Evolutionary conservation across 2,797 vertebrate genomes (phyloP).

Genomic region (Tapera naevia): DNA sequence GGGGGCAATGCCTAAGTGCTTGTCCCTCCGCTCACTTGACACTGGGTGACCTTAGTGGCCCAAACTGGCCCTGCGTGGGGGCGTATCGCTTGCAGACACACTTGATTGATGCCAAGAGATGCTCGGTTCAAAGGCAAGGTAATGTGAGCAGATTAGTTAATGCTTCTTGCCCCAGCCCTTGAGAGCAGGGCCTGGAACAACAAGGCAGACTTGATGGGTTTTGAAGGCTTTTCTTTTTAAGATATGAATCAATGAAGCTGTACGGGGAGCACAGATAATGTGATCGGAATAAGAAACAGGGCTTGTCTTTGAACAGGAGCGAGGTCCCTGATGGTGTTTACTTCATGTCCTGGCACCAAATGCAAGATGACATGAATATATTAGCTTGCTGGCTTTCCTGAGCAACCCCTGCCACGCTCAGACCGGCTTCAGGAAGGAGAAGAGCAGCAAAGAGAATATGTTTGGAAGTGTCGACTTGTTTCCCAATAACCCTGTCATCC

Average conservation of each 20-base stretch:
- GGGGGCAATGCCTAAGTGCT: not conserved
- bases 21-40: not conserved
- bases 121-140: constrained; percentile 48
- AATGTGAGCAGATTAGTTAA: constrained; percentile 62
- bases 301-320: constrained; percentile 59
- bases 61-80: accelerated
- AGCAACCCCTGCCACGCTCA: constrained; percentile 27
- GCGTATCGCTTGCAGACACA: not conserved
- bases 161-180: constrained; percentile 52
- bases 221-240: constrained; percentile 67
- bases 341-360: constrained; percentile 60
- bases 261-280: constrained; percentile 52
- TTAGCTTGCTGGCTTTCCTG: constrained; percentile 55
- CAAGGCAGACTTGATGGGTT: constrained; percentile 58
- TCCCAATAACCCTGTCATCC: not conserved
- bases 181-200: constrained; percentile 43
- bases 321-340: constrained; percentile 60
- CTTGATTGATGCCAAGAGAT: constrained; percentile 16
- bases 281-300: constrained; percentile 64
- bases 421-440: constrained; percentile 36
- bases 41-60: not conserved
- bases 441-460: constrained; percentile 25
- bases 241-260: constrained; percentile 67
- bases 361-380: constrained; percentile 56
- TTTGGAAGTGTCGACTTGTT: constrained; percentile 27